Evolutionary conservation across 2,113 vertebrate genomes (phyloP), one percentile per base, ranked within the genome.

Genomic region (Colossoma macropomum): DNA sequence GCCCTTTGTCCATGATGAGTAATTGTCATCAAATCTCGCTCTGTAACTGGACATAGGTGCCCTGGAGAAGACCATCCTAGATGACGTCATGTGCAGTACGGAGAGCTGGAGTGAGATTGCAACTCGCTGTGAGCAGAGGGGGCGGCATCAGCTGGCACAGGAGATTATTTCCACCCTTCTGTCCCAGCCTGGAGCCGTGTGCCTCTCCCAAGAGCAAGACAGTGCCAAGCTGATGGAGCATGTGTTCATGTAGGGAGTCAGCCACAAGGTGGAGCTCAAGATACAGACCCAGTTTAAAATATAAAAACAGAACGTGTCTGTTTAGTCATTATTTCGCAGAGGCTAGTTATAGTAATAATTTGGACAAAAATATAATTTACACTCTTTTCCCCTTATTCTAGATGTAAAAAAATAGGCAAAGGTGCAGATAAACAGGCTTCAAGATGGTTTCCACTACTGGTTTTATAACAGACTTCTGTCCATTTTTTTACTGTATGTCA

Each of bases 101-200:
- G 87, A 87, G 60, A 56, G 21, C 38, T 91, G 90, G 87, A 81
- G 48, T 12, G 82, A 87, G 78, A 85, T 89, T 12, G 85, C 86
- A 4, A 21, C 32, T n/a, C 48, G 23, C 48, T 91, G 90, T 56
- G 28, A 54, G 1, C 32, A 76, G 15, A 73, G 45, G n/a, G 54
- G 54, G 25, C 34, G 54, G 15, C 56, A 50, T 27, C 41, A 50
- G 17, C 80, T 91, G 81, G 82, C 86, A 38, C 83, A 86, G 27
- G 78, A 85, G 15, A 87, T 91, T 77, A 65, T 70, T 45, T 63
- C 73, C n/a, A 72, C 66, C 5, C 84, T 90, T 27, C 69, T 81
- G n/a, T 77, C 80, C 45, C 87, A 86, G 78, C 48, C 66, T 48
- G 78, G 86, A 4, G 75, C 66, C 23, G 6, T 81, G 69, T 65